Conservation (phyloP, 2,113 vertebrate species). For the Lutjanus erythropterus region DNA sequence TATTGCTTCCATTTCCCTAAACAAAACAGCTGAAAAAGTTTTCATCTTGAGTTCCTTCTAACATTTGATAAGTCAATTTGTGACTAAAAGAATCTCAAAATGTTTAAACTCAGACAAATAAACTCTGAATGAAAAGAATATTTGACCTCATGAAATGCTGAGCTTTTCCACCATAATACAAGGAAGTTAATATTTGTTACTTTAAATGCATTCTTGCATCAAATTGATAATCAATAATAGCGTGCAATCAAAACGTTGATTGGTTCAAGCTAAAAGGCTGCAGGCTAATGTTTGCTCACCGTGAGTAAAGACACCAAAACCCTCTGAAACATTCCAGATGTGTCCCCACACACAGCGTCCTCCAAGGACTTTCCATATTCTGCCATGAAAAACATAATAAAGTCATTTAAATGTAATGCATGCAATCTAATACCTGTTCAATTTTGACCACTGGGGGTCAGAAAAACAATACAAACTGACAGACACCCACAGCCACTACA, state of each 20-base stretch:
- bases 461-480: not conserved
- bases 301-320: constrained; percentile 93
- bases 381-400: constrained; percentile 63
- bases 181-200: not conserved
- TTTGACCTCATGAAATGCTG: not conserved
- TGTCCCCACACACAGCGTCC: constrained; percentile 91
- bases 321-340: constrained; percentile 93
- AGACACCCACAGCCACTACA: not conserved
- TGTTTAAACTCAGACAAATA: not conserved
- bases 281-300: constrained; percentile 79
- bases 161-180: not conserved
- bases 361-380: constrained; percentile 89
- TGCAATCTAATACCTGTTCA: not conserved
- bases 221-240: not conserved
- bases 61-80: not conserved
- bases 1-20: not conserved
- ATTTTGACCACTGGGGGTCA: not conserved
- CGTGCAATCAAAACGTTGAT: not conserved
- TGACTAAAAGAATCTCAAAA: not conserved
- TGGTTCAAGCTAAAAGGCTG: not conserved
- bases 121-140: no score
- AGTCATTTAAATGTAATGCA: not conserved
- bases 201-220: not conserved
- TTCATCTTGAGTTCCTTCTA: not conserved
- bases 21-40: not conserved